Conservation (phyloP, 2,113 vertebrate species). For the Myanophis thanlyinensis region DNA sequence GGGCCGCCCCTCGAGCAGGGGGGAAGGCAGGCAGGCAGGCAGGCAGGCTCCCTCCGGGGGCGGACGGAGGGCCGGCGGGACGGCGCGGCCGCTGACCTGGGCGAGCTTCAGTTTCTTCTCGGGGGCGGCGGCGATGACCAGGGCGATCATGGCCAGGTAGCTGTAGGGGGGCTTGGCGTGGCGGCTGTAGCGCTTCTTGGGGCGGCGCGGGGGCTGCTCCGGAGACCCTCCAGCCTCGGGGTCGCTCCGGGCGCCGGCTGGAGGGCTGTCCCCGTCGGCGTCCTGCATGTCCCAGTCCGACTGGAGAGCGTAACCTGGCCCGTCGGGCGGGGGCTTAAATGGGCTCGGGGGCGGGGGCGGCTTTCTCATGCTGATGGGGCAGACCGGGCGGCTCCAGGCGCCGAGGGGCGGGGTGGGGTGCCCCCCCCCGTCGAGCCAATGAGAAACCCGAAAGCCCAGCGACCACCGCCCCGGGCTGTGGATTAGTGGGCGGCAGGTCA, state of each 20-base stretch:
- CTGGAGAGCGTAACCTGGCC: not conserved
- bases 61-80: too few relatives aligned
- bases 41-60: too few relatives aligned
- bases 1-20: too few relatives aligned
- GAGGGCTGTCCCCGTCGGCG: not conserved
- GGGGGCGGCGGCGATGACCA: slow-evolving; percentile 85
- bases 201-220: slow-evolving; percentile 31
- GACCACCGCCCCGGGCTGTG: not conserved
- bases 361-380: not conserved
- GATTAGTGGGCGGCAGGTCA: not conserved
- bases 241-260: not conserved
- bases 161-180: slow-evolving; percentile 90
- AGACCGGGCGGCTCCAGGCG: not conserved
- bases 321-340: not conserved
- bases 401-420: not conserved
- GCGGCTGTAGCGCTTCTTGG: slow-evolving; percentile 83
- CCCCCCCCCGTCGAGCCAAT: not conserved
- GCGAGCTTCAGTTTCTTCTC: slow-evolving; percentile 83
- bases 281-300: not conserved
- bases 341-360: not conserved
- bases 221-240: not conserved
- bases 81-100: slow-evolving; percentile 70
- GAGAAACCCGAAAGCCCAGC: not conserved
- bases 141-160: slow-evolving; percentile 89
- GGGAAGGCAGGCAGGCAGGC: too few relatives aligned